Percentiles rank a stretch among this genome's conserved stretches.
phyloP scores from a whole-genome alignment of 23 tunicate genomes.

The Trididemnum clinides region DNA sequence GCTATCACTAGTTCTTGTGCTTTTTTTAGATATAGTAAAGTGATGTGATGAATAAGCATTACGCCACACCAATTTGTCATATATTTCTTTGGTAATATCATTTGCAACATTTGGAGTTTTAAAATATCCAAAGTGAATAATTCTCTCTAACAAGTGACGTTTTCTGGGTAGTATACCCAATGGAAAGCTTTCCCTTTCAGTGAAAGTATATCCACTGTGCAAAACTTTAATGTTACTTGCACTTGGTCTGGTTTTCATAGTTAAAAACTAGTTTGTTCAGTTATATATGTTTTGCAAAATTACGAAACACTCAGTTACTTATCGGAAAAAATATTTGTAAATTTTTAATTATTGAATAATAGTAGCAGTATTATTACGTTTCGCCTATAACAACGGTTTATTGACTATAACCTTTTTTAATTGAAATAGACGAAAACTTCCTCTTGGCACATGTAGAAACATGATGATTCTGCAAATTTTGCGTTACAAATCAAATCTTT shows the following conservation, averaged over 20 bases:
- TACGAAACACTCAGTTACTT: too few species aligned
- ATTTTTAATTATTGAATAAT: too few species aligned
- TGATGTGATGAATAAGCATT: neutral
- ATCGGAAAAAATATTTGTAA: too few species aligned
- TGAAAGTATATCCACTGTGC: slow-evolving; percentile 16
- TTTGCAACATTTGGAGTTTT: neutral
- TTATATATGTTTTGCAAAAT: too few species aligned
- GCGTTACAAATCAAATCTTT: too few species aligned
- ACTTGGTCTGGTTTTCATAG: neutral
- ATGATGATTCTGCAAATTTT: too few species aligned
- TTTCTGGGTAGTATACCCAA: slow-evolving; percentile 32
- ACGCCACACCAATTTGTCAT: slow-evolving; percentile 8
- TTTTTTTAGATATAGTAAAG: neutral
- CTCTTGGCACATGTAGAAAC: too few species aligned
- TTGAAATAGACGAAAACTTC: too few species aligned
- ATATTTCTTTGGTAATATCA: slow-evolving; percentile 8
- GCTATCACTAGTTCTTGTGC: neutral
- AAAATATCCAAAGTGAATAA: neutral
- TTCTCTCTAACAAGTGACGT: slow-evolving; percentile 17
- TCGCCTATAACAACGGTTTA: too few species aligned
- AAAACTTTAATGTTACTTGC: neutral
- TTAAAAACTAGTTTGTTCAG: neutral
- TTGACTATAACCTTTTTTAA: too few species aligned
- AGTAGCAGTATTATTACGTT: too few species aligned
- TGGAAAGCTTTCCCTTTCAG: slow-evolving; percentile 2